A percentile compares a stretch with the other conserved stretches of the same genome.
Evolutionary conservation across 2,113 vertebrate species (phyloP).

Genomic region (Cephalopterus ornatus): DNA sequence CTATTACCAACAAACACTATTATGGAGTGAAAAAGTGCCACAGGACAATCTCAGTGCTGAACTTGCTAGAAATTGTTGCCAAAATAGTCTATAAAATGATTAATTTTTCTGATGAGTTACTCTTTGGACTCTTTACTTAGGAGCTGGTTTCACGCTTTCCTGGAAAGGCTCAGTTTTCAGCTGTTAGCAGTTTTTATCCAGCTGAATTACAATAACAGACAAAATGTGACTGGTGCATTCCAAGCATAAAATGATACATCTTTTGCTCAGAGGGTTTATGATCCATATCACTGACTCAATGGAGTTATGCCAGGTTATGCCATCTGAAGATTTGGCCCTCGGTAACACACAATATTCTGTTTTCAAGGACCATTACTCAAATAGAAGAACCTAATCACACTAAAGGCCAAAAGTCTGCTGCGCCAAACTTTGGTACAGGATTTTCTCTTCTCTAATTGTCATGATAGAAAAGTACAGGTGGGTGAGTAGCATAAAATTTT

Average conservation of each 20-base stretch:
- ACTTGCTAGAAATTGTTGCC: neutral
- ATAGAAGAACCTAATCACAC: neutral
- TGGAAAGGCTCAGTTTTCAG: neutral
- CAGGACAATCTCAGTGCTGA: neutral
- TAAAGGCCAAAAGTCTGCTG: neutral
- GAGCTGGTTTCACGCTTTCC: neutral
- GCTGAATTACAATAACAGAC: neutral
- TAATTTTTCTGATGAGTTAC: neutral
- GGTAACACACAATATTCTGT: neutral
- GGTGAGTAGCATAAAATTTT: neutral
- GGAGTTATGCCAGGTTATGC: neutral
- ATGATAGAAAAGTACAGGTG: neutral
- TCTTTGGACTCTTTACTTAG: neutral
- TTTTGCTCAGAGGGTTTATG: neutral
- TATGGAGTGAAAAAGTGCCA: neutral
- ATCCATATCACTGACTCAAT: neutral
- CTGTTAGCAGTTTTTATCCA: neutral
- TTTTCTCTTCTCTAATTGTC: neutral
- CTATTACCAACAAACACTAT: neutral
- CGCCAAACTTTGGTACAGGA: neutral
- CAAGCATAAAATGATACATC: neutral
- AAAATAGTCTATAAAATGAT: neutral
- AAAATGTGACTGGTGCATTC: neutral
- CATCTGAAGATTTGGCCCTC: slow-evolving; percentile 9
- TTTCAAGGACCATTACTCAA: slow-evolving; percentile 26